Base-by-base conservation (phyloP, 2,797 vertebrate species). In the Melanotaenia boesemani region DNA sequence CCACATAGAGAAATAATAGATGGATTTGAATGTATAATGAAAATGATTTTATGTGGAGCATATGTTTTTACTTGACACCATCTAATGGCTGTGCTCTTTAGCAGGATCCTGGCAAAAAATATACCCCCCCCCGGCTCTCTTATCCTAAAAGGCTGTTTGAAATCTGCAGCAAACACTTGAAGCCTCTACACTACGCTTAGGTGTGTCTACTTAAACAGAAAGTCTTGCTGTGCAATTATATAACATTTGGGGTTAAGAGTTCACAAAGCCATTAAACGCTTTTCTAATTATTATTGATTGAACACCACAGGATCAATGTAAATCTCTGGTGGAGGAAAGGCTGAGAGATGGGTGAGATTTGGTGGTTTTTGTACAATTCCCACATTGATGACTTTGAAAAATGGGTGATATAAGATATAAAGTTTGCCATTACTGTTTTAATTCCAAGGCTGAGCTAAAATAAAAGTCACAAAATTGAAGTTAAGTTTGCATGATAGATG, bases 221-320 rank as follows among this genome's bases (percentile, higher is more conserved):
- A 70, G 70, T 73, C 73, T 77, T 48, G 12, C 67, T 34, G 65
- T 6, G 52, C 76, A 86, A 87, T 93, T 88, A 85, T 81, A 82
- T 67, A 87, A 89, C 88, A 83, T 81, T 63, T 54, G 68, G 74
- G 90, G 91, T 91, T 75, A 90, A 70, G 63, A 88, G 92, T 92
- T 93, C 91, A 89, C 89, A 88, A 76, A 91, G 86, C 90, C 88
- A 86, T 92, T 92, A 92, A 92, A 92, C 72, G 87, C 77, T 90
- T 91, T 93, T 93, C 83, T 93, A 93, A 93, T 94, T 92, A 92
- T 91, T 93, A 93, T 93, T 88, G 93, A 94, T 93, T 83, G 80
- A 59, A 77, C 41, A 5, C 52, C 15, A 16, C 69, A 68, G 70
- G 75, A 90, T 94, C 88, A 41, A 92, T 92, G 87, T 79, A 86